These are phyloP conservation scores for Mobula hypostoma DNA, from an alignment of 2,113 vertebrate species.

Conservation along the genomic window DNA sequence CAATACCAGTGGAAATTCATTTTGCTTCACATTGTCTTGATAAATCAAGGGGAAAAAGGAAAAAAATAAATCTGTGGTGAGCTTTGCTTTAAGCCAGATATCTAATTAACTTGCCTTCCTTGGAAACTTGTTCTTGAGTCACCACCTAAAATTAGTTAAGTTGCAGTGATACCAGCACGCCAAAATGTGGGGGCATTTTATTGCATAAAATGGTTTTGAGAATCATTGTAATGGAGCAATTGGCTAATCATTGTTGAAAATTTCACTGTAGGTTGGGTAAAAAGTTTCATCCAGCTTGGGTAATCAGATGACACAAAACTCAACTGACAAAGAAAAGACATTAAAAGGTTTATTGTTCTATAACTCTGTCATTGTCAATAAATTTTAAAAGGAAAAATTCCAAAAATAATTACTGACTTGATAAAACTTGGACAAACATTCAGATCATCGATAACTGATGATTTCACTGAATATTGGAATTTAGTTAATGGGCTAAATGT, in stretches of 20 bases:
- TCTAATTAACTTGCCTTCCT: background rate
- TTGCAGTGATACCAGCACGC: background rate
- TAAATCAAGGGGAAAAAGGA: slow-evolving; percentile 7
- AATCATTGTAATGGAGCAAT: background rate
- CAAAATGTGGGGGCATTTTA: background rate
- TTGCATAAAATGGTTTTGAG: background rate
- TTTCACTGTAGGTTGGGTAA: background rate
- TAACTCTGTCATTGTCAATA: background rate
- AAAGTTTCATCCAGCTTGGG: background rate
- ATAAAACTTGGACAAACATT: background rate
- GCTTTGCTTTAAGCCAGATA: background rate
- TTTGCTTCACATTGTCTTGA: background rate
- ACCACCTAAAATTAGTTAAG: background rate
- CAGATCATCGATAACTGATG: too few species aligned
- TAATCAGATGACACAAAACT: background rate
- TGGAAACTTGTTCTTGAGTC: slow-evolving; percentile 12
- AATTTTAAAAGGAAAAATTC: background rate
- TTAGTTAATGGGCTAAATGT: too few species aligned
- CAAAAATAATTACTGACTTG: background rate
- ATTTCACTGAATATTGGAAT: too few species aligned
- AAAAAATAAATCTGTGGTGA: slow-evolving; percentile 6
- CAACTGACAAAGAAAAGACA: background rate
- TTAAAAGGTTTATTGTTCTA: background rate
- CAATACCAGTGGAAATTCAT: slow-evolving; percentile 2
- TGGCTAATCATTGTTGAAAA: background rate